A percentile compares a stretch with the other conserved stretches of the same genome.
These are phyloP conservation scores for Myanophis thanlyinensis DNA, from an alignment of 2,113 vertebrate species.

Conservation along the genomic window DNA sequence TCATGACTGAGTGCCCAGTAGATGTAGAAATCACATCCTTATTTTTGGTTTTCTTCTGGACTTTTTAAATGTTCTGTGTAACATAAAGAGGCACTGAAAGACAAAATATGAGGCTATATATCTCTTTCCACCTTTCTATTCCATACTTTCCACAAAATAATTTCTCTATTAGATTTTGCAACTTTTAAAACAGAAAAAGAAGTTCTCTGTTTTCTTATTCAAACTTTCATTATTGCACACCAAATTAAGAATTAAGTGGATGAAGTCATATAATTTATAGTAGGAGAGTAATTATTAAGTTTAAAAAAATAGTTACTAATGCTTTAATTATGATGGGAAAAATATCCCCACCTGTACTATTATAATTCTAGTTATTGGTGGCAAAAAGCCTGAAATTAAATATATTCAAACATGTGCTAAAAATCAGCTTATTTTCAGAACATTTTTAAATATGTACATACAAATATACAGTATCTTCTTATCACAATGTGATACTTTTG, in stretches of 20 bases:
- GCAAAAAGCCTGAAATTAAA: background rate
- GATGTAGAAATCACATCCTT: background rate
- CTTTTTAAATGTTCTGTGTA: background rate
- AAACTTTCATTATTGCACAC: background rate
- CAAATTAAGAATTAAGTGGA: background rate
- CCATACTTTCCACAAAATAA: background rate
- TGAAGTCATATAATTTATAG: background rate
- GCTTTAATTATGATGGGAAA: background rate
- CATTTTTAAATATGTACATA: background rate
- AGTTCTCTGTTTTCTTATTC: background rate
- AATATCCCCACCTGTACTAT: background rate
- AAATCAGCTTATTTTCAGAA: conserved; percentile 2
- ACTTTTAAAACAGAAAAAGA: background rate
- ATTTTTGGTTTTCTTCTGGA: background rate
- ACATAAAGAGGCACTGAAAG: background rate
- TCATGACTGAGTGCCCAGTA: background rate
- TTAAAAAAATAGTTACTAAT: background rate
- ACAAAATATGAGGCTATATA: background rate
- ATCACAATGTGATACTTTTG: background rate
- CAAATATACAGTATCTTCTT: background rate
- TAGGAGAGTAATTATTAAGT: background rate
- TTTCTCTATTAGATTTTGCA: background rate
- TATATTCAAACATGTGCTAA: background rate
- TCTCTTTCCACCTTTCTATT: background rate
- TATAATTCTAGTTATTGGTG: background rate